Evolutionary conservation across 2,797 vertebrate genomes (phyloP).

Genomic region (Tragelaphus oryx): DNA sequence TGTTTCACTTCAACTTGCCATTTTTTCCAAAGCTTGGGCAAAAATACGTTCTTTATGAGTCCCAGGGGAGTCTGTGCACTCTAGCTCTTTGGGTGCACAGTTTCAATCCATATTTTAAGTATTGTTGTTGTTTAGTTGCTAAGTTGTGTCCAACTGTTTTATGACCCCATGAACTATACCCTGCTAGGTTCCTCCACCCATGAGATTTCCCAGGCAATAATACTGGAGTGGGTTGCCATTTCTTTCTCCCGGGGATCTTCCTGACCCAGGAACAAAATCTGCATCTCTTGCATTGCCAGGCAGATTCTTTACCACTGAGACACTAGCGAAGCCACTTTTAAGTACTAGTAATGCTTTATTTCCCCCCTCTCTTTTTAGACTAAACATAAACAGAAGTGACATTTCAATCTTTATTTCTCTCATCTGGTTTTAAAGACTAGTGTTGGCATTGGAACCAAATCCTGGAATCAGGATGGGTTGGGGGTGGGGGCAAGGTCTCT

Average conservation of each 20-base stretch:
- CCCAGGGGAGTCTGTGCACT: background rate
- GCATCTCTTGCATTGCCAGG: background rate
- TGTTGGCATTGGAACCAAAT: background rate
- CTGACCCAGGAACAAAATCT: background rate
- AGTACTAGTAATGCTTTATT: conserved; percentile 16
- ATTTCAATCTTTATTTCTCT: background rate
- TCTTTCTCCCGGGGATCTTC: background rate
- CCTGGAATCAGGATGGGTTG: background rate
- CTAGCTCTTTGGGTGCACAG: background rate
- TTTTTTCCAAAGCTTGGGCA: conserved; percentile 1
- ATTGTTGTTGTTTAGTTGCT: background rate
- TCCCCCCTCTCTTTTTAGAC: background rate
- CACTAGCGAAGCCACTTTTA: background rate
- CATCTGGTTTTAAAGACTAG: background rate
- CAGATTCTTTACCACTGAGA: background rate
- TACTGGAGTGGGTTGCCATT: background rate
- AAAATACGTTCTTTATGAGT: background rate
- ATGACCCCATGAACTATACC: background rate
- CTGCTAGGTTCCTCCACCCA: background rate
- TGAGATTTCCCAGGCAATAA: background rate
- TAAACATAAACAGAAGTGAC: background rate
- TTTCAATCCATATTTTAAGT: conserved; percentile 7
- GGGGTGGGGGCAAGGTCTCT: background rate
- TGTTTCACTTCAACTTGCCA: background rate
- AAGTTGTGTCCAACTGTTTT: background rate